These are phyloP conservation scores for Halichoerus grypus DNA, from an alignment of 2,113 vertebrate genomes.

Conservation along the genomic window DNA sequence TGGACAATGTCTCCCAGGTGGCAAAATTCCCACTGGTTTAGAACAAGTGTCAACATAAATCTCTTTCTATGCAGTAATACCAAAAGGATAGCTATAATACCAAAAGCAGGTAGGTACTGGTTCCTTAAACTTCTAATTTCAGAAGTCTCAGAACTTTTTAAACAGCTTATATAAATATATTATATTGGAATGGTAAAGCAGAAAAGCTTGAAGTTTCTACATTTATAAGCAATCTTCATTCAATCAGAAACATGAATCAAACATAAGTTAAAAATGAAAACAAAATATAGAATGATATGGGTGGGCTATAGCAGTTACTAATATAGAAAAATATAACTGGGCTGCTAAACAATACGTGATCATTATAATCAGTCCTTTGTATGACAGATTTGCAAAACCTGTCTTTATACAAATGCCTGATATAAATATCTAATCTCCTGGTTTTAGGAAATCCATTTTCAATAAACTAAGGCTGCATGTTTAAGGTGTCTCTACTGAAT, in stretches of 20 bases:
- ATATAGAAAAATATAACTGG: not conserved
- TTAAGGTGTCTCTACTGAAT: slow-evolving; percentile 75
- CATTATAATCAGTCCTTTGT: not conserved
- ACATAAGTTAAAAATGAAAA: slow-evolving; percentile 34
- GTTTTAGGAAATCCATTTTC: slow-evolving; percentile 72
- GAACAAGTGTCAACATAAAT: slow-evolving; percentile 63
- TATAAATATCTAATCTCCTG: slow-evolving; percentile 50
- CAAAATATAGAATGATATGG: not conserved
- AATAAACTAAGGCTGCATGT: slow-evolving; percentile 58
- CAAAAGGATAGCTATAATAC: not conserved
- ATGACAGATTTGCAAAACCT: not conserved
- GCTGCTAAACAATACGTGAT: not conserved
- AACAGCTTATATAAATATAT: slow-evolving; percentile 28
- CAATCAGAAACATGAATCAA: slow-evolving; percentile 44
- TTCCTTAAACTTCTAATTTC: slow-evolving; percentile 55
- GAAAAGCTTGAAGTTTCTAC: not conserved
- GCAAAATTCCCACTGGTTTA: not conserved
- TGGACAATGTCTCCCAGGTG: not conserved
- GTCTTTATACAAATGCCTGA: slow-evolving; percentile 32
- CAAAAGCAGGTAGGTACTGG: not conserved
- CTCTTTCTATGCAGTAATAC: not conserved
- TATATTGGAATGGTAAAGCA: not conserved
- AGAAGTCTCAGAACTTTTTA: not conserved
- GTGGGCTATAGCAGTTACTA: not conserved
- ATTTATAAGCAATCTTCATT: slow-evolving; percentile 17